These are phyloP conservation scores for Oconnorella tubifera DNA, from an alignment of 2,888 invertebrate genomes.

Conservation along the genomic window DNA sequence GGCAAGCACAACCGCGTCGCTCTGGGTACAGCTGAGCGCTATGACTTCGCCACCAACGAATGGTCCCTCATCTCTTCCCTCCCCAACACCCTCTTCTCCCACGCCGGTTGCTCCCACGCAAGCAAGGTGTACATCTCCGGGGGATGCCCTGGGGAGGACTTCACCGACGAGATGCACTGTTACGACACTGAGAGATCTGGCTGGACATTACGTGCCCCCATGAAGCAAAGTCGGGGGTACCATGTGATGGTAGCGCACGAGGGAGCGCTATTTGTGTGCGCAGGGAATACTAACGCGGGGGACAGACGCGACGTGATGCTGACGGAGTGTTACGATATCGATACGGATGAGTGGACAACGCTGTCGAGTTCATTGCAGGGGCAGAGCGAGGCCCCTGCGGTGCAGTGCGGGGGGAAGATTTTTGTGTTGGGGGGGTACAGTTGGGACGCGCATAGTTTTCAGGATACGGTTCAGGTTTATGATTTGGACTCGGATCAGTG, in stretches of 20 bases:
- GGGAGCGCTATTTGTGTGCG: conserved; percentile 33
- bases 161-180: conserved; percentile 36
- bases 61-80: conserved; percentile 32
- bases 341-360: conserved; percentile 36
- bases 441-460: conserved; percentile 38
- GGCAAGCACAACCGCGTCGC: conserved; percentile 38
- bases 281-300: conserved; percentile 38
- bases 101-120: conserved; percentile 36
- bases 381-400: conserved; percentile 35
- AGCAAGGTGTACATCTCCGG: conserved; percentile 36
- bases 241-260: conserved; percentile 36
- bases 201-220: conserved; percentile 31
- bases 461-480: conserved; percentile 35
- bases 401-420: conserved; percentile 23
- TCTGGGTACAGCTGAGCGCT: conserved; percentile 35
- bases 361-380: conserved; percentile 33
- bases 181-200: conserved; percentile 32
- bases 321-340: conserved; percentile 35
- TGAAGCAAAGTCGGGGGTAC: conserved; percentile 39
- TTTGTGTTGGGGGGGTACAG: conserved; percentile 36
- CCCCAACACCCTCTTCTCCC: conserved; percentile 36
- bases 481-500: conserved; percentile 34
- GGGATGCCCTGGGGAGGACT: conserved; percentile 38
- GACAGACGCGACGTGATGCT: conserved; percentile 36
- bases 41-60: conserved; percentile 37